Conservation (phyloP, 2,797 vertebrate genomes). For the Eulemur coronatus region DNA sequence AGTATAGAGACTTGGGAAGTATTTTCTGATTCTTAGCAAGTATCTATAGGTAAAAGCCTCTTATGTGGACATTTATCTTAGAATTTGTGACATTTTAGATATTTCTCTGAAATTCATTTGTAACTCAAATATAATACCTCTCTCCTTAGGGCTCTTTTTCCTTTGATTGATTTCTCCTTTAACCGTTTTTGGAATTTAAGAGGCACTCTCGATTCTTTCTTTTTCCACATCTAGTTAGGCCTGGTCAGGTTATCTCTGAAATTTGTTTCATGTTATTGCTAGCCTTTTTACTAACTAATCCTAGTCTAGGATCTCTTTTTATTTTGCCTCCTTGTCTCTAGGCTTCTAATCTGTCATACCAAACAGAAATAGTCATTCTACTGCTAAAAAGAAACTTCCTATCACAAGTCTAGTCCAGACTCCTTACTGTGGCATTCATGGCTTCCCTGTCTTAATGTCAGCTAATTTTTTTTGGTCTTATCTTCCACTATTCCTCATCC, state of each 20-base stretch:
- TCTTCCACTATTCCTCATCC: not conserved
- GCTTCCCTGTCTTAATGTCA: not conserved
- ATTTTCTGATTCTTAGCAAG: slow-evolving; percentile 27
- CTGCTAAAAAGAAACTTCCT: slow-evolving; percentile 16
- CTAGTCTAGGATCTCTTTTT: not conserved
- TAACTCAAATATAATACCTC: not conserved
- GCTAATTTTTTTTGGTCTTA: not conserved
- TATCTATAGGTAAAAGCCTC: not conserved
- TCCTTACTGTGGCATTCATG: not conserved
- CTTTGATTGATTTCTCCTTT: not conserved
- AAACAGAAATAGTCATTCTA: not conserved
- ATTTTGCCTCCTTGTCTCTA: not conserved
- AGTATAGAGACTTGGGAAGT: not conserved
- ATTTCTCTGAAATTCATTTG: slow-evolving; percentile 14
- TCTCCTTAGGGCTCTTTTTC: not conserved
- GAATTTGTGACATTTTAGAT: slow-evolving; percentile 13
- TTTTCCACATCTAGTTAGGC: not conserved
- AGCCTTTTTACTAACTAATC: not conserved
- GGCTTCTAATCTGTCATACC: not conserved
- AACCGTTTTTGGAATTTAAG: slow-evolving; percentile 17
- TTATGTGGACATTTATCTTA: not conserved
- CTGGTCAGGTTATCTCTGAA: not conserved
- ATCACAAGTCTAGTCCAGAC: not conserved
- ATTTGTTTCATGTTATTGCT: not conserved
- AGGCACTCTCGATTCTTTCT: not conserved